phyloP scores from a whole-genome alignment of 2,888 invertebrate species.

The Limenitis camilla region DNA sequence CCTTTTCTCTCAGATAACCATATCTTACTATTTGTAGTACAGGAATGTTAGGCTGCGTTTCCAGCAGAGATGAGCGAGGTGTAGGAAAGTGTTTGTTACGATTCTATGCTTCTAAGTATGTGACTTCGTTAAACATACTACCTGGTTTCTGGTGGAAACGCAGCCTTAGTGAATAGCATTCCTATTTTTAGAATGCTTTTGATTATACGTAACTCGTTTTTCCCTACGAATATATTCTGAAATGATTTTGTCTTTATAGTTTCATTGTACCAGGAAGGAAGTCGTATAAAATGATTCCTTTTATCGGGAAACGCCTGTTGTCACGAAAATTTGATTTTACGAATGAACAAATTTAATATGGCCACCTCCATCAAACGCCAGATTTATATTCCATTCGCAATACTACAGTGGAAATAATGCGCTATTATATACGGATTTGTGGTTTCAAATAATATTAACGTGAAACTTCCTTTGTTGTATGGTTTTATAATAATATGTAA shows the following conservation, averaged over 20 bases:
- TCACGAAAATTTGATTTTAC: conserved; percentile 54
- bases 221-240: neutral
- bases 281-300: conserved; percentile 22
- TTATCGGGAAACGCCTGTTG: conserved; percentile 41
- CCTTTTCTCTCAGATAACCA: too few species aligned
- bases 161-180: too few species aligned
- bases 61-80: too few species aligned
- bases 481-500: too few species aligned
- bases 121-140: too few species aligned
- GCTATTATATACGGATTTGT: conserved; percentile 6
- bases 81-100: too few species aligned
- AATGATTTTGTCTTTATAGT: neutral
- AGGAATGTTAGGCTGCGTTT: too few species aligned
- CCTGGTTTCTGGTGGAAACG: too few species aligned
- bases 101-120: too few species aligned
- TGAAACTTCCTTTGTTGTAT: conserved; percentile 1
- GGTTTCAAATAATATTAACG: conserved; percentile 1
- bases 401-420: conserved; percentile 9
- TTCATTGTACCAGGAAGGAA: neutral
- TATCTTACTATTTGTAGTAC: too few species aligned
- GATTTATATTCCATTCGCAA: conserved; percentile 14
- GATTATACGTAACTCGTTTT: too few species aligned
- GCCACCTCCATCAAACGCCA: conserved; percentile 27
- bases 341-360: conserved; percentile 47
- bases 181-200: too few species aligned